Percentiles rank a stretch among this genome's conserved stretches.
phyloP scores from a whole-genome alignment of 53 echinoderm and acorn worm genomes.

The Stichopus horrens region DNA sequence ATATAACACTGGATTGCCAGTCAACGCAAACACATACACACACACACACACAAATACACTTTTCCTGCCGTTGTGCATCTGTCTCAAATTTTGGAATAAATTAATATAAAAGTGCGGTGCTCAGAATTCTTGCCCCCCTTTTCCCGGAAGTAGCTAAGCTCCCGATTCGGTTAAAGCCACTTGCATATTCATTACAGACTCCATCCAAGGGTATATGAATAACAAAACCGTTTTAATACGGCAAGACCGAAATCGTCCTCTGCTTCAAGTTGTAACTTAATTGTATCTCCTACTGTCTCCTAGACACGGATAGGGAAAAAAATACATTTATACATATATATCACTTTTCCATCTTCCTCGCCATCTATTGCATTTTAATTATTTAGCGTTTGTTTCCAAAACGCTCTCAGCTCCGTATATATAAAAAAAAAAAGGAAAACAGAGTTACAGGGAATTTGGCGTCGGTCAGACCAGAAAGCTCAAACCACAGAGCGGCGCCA shows the following conservation, averaged over 20 bases:
- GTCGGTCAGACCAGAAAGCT: constrained; percentile 35
- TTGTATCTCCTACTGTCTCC: constrained; percentile 6
- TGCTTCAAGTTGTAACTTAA: constrained; percentile 12
- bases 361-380: constrained; percentile 45
- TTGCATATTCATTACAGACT: too few relatives aligned
- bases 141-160: too few relatives aligned
- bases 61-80: too few relatives aligned
- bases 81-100: too few relatives aligned
- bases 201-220: too few relatives aligned
- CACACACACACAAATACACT: too few relatives aligned
- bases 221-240: too few relatives aligned
- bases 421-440: constrained; percentile 21
- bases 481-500: constrained; percentile 35
- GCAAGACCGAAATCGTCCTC: background rate
- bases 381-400: constrained; percentile 40
- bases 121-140: too few relatives aligned
- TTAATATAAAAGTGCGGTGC: too few relatives aligned
- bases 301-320: background rate
- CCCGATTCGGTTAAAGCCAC: too few relatives aligned
- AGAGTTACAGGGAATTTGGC: constrained; percentile 28
- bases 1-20: too few relatives aligned
- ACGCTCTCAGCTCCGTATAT: background rate
- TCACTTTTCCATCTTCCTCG: constrained; percentile 21
- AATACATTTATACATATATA: background rate
- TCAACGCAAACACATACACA: too few relatives aligned